Base-by-base conservation (phyloP, 2,113 vertebrate species). In the Colius striatus region DNA sequence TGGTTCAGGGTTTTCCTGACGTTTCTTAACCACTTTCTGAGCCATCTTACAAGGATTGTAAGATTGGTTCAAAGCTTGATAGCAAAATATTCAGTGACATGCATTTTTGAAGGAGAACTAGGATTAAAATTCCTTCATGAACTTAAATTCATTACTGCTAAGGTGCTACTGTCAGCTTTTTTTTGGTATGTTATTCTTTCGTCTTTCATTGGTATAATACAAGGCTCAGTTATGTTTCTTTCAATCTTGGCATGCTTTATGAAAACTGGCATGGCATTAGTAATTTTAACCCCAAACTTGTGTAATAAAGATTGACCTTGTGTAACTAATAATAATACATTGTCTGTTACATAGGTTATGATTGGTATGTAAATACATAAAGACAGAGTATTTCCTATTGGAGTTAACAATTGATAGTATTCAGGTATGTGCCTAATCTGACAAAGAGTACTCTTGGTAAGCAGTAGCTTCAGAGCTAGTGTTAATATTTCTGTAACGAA, bases 311-410 rank as follows among this genome's bases (percentile, higher is more conserved):
- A 74, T 20, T 85, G 75, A 96, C 82, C 88, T 94, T 66, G 62
- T 74, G 78, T 92, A 94, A 87, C n/a, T 5, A n/a, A 36, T 75
- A 72, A 38, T 36, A 68, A 41, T 80, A 47, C n/a, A 15, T 25
- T 74, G 47, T 77, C 45, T 38, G 32, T 75, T 87, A 63, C 45
- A 51, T 72, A 77, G 87, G 27, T 19, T 80, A 63, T 74, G 58
- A 67, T 41, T 88, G 81, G 91, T 79, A 41, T 90, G 55, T 94
- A 96, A 90, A 91, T 84, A 67, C 29, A 48, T 74, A 75, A 87
- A 93, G 85, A 67, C 74, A 79, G 78, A 96, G 41, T 72, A 48
- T 81, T 93, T 95, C 34, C 53, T 74, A 5, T 16, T 54, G 17
- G 29, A 86, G 66, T 63, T 77, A 86, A 67, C 36, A 89, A 66